Conservation (phyloP, 2,113 vertebrate genomes). For the Toxotes jaculatrix region DNA sequence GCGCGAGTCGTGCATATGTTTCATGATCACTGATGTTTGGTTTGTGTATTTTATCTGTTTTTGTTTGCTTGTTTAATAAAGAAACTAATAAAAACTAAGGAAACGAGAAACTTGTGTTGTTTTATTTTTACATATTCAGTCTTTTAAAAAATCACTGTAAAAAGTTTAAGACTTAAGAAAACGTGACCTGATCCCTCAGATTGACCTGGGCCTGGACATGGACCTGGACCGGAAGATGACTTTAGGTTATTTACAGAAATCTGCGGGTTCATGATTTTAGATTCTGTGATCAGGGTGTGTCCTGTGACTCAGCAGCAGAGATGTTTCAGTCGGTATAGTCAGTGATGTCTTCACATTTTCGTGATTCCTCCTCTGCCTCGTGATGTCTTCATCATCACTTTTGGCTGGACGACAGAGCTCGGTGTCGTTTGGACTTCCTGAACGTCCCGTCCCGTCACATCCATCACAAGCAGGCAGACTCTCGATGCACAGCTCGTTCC, state of each 20-base stretch:
- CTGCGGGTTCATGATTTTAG: too few species aligned
- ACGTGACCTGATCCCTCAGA: too few species aligned
- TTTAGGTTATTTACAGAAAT: too few species aligned
- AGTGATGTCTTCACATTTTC: background rate
- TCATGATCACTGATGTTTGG: constrained; percentile 43
- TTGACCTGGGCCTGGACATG: too few species aligned
- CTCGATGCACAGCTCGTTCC: background rate
- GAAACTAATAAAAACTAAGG: constrained; percentile 24
- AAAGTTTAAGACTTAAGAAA: too few species aligned
- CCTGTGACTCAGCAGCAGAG: too few species aligned
- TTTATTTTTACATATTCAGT: background rate
- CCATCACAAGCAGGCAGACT: background rate
- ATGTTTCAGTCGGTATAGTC: too few species aligned
- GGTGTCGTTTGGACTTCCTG: background rate
- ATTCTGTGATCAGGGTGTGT: too few species aligned
- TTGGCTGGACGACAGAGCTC: background rate
- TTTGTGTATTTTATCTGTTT: constrained; percentile 46
- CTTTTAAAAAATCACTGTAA: too few species aligned
- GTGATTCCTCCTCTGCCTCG: background rate
- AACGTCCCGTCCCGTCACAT: constrained; percentile 27
- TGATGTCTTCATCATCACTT: background rate
- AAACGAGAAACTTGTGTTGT: background rate
- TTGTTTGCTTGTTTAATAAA: constrained; percentile 65
- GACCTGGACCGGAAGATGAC: too few species aligned
- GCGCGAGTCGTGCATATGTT: constrained; percentile 48